Evolutionary conservation across 2,113 vertebrate genomes (phyloP).

Genomic region (Prinia subflava): DNA sequence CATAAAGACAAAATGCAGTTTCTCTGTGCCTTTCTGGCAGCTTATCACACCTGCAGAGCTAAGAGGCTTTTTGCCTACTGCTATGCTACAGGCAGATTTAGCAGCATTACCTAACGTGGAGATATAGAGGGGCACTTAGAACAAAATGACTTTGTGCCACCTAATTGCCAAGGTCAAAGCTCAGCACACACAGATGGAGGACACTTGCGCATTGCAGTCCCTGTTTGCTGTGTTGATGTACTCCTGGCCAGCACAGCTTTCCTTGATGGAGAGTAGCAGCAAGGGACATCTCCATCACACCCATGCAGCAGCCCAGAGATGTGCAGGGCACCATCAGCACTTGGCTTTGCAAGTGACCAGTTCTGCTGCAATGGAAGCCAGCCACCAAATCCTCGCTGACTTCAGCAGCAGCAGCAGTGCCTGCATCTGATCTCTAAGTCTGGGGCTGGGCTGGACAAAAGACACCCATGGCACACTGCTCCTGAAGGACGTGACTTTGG

Average conservation of each 20-base stretch:
- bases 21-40: no score
- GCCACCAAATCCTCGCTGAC: neutral
- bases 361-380: neutral
- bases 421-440: neutral
- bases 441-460: no score
- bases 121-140: neutral
- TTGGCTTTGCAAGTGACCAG: rapidly evolving
- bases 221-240: rapidly evolving
- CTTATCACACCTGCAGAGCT: no score
- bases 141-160: neutral
- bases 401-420: neutral
- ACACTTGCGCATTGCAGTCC: neutral
- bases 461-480: no score
- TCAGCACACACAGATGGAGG: neutral
- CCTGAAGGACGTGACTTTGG: no score
- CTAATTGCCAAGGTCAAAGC: neutral
- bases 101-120: neutral
- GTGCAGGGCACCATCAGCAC: neutral
- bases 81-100: no score
- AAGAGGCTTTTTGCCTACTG: no score
- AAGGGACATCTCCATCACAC: neutral
- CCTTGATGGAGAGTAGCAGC: neutral
- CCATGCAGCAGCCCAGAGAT: neutral
- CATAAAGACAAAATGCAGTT: no score
- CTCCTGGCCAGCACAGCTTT: neutral